Conservation (phyloP, 1,140 invertebrate species). For the Sipha flava region DNA sequence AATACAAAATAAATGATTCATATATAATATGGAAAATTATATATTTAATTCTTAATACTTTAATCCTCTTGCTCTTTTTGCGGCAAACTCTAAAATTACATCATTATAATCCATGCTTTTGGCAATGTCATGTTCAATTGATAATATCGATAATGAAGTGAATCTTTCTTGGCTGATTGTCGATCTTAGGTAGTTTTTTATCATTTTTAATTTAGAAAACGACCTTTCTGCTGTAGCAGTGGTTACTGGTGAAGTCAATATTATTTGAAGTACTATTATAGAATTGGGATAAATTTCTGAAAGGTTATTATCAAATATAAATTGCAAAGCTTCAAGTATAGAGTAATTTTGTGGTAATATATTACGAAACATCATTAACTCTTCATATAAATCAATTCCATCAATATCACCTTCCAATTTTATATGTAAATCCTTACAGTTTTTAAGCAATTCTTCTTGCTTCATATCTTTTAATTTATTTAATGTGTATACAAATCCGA, state of each 20-base stretch:
- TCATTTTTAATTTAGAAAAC: too few species aligned
- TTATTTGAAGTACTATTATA: neutral
- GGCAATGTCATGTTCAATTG: neutral
- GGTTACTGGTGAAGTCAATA: neutral
- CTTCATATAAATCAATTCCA: neutral
- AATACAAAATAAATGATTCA: too few species aligned
- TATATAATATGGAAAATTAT: too few species aligned
- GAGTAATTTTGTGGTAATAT: neutral
- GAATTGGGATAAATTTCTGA: neutral
- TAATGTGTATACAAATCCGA: neutral
- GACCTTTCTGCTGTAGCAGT: too few species aligned
- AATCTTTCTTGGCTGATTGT: neutral
- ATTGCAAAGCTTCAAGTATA: neutral
- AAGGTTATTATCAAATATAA: neutral
- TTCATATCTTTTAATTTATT: neutral
- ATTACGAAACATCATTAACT: neutral
- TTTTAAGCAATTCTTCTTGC: neutral
- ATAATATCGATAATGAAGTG: neutral
- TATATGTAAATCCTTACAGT: neutral
- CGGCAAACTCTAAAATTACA: too few species aligned
- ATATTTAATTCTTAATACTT: too few species aligned
- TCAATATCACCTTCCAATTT: neutral
- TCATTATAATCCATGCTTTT: neutral
- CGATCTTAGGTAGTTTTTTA: neutral
- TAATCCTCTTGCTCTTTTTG: too few species aligned